These are phyloP conservation scores for Periophthalmus magnuspinnatus DNA, from an alignment of 2,797 vertebrate species.

Conservation along the genomic window DNA sequence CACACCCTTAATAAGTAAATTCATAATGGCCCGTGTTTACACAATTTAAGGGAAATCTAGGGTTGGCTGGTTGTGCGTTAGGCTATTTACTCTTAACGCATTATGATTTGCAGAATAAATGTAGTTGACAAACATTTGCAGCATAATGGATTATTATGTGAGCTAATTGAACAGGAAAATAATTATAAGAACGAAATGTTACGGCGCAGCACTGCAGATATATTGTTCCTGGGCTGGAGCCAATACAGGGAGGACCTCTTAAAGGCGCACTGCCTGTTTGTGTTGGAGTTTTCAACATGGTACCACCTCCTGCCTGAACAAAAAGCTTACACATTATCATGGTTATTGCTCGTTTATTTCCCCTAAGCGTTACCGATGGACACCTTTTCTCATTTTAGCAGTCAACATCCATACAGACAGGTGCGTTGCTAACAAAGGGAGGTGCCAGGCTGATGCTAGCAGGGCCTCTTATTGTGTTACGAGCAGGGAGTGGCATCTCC, in stretches of 20 bases:
- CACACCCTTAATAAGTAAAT: background rate
- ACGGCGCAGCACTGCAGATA: constrained; percentile 76
- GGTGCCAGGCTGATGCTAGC: constrained; percentile 18
- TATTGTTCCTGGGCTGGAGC: constrained; percentile 63
- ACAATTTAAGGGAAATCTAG: background rate
- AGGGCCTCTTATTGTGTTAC: constrained; percentile 30
- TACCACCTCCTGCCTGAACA: constrained; percentile 6
- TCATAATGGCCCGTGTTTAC: background rate
- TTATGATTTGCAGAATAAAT: background rate
- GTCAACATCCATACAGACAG: background rate
- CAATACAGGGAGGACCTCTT: constrained; percentile 59
- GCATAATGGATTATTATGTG: background rate
- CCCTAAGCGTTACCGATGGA: background rate
- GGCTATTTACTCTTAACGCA: background rate
- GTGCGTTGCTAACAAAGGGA: constrained; percentile 24
- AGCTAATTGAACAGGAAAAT: background rate
- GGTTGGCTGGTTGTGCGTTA: background rate
- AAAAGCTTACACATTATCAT: background rate
- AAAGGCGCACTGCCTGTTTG: constrained; percentile 53
- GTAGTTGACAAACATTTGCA: background rate
- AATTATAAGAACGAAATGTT: constrained; percentile 29
- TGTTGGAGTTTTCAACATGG: constrained; percentile 19
- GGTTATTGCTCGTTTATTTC: background rate
- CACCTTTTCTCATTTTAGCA: background rate
- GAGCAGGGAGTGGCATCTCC: constrained; percentile 58